Evolutionary conservation across 2,113 vertebrate species (phyloP).

Genomic region (Cacatua alba): DNA sequence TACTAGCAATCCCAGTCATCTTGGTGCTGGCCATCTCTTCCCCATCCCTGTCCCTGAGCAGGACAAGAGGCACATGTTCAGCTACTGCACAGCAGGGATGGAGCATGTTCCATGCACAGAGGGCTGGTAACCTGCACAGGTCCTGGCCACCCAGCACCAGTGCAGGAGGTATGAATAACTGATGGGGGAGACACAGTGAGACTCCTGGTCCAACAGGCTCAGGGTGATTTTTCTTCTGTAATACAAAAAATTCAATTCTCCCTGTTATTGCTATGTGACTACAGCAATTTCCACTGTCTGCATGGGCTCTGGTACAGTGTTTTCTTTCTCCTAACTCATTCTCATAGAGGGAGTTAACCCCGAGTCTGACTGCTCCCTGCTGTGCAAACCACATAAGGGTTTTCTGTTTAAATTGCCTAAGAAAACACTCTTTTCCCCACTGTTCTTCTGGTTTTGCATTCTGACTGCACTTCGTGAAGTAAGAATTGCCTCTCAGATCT

Average conservation of each 20-base stretch:
- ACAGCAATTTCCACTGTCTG: rapidly evolving
- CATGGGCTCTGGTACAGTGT: background rate
- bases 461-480: rapidly evolving
- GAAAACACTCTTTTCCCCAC: background rate
- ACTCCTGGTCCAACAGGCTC: background rate
- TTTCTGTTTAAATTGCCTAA: background rate
- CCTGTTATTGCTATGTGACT: background rate
- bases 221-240: background rate
- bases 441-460: background rate
- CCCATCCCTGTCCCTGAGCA: background rate
- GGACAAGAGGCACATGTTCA: rapidly evolving
- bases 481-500: background rate
- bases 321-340: background rate
- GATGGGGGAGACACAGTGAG: background rate
- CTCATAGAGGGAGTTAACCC: background rate
- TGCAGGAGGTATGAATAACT: background rate
- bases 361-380: background rate
- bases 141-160: background rate
- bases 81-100: rapidly evolving
- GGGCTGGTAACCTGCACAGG: background rate
- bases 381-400: background rate
- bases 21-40: background rate
- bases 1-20: rapidly evolving
- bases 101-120: rapidly evolving
- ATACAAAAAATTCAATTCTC: background rate